A percentile compares a stretch with the other conserved stretches of the same genome.
Evolutionary conservation across 1,140 invertebrate species (phyloP).

Genomic region (Acyrthosiphon pisum): DNA sequence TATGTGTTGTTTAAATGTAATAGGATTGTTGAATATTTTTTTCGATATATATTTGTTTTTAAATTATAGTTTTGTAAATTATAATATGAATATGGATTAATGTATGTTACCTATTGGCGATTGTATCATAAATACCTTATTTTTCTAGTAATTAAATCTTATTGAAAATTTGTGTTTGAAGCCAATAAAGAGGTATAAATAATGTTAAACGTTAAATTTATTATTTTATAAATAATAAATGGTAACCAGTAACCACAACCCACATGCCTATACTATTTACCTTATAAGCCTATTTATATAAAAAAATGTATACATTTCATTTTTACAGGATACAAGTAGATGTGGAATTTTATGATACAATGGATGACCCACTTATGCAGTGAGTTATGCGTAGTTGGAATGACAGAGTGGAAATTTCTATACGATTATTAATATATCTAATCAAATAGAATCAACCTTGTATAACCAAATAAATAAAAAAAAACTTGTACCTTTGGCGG

Average conservation of each 20-base stretch:
- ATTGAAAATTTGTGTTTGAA: not conserved
- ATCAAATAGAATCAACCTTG: not conserved
- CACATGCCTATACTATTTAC: not conserved
- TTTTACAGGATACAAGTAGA: not conserved
- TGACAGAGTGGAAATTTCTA: not conserved
- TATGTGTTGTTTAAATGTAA: conserved; percentile 10
- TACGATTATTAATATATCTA: not conserved
- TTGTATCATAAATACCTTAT: conserved; percentile 19
- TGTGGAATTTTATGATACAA: not conserved
- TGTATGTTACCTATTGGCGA: not conserved
- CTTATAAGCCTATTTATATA: too few species aligned
- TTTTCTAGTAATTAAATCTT: conserved; percentile 3
- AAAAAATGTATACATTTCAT: not conserved
- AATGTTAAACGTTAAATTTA: not conserved
- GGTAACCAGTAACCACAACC: not conserved
- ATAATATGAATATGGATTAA: not conserved
- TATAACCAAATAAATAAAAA: not conserved
- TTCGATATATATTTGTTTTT: conserved; percentile 16
- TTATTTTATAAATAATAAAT: not conserved
- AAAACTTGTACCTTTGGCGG: too few species aligned
- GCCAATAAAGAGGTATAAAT: not conserved
- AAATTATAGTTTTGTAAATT: conserved; percentile 27
- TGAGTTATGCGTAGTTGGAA: not conserved
- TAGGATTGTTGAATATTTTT: conserved; percentile 6
- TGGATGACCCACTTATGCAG: not conserved